phyloP scores from a whole-genome alignment of 2,797 vertebrate genomes.

The Siniperca undulata region DNA sequence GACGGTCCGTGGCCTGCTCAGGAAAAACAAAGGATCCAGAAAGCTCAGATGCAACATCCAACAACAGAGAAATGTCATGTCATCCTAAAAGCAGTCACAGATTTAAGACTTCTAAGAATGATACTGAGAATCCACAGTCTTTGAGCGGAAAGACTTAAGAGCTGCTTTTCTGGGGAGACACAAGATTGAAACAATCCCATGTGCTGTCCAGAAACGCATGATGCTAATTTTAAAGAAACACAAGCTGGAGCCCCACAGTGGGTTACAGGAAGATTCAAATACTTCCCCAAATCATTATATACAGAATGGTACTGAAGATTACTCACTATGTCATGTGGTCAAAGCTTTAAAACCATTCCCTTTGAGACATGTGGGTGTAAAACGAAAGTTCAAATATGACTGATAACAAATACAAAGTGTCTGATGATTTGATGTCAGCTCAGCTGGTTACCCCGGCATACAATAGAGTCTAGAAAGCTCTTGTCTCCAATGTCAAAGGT shows the following conservation, averaged over 20 bases:
- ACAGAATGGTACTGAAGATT: slow-evolving; percentile 21
- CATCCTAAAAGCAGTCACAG: slow-evolving; percentile 21
- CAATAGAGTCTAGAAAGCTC: slow-evolving; percentile 34
- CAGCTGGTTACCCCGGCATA: slow-evolving; percentile 31
- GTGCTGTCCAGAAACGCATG: slow-evolving; percentile 9
- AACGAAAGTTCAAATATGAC: slow-evolving; percentile 27
- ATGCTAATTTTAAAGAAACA: slow-evolving; percentile 25
- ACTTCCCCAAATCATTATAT: slow-evolving; percentile 9
- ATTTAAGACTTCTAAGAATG: slow-evolving; percentile 15
- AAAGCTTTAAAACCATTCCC: slow-evolving; percentile 41
- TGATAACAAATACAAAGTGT: slow-evolving; percentile 9
- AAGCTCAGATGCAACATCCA: neutral
- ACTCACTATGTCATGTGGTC: slow-evolving; percentile 60
- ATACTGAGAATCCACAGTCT: slow-evolving; percentile 4
- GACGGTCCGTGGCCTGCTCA: neutral
- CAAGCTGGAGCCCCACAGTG: slow-evolving; percentile 21
- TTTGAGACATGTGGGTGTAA: slow-evolving; percentile 32
- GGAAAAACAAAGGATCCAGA: slow-evolving; percentile 8
- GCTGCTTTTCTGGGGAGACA: slow-evolving; percentile 14
- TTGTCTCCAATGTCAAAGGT: slow-evolving; percentile 73
- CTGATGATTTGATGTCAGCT: slow-evolving; percentile 70
- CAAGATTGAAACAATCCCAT: slow-evolving; percentile 22
- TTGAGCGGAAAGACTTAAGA: slow-evolving; percentile 17
- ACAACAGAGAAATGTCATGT: slow-evolving; percentile 8
- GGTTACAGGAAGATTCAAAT: slow-evolving; percentile 41